A percentile compares a stretch with the other conserved stretches of the same genome.
These are phyloP conservation scores for Amyelois transitella DNA, from an alignment of 1,140 invertebrate species.

Conservation along the genomic window DNA sequence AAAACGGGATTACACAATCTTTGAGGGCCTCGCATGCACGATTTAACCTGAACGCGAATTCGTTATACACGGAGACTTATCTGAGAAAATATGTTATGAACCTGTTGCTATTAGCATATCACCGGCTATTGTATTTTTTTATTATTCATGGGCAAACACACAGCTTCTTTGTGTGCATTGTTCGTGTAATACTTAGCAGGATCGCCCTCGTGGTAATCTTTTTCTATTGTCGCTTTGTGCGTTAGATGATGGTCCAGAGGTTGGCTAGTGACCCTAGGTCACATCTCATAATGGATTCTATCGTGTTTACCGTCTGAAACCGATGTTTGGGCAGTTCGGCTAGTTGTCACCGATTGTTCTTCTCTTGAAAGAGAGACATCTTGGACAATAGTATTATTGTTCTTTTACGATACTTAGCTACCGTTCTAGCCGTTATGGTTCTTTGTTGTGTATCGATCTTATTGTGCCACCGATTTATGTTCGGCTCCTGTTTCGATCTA, in stretches of 20 bases:
- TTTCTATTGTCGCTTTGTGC: constrained; percentile 52
- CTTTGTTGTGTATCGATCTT: constrained; percentile 57
- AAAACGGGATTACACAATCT: constrained; percentile 53
- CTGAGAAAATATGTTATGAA: constrained; percentile 61
- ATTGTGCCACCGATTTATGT: constrained; percentile 59
- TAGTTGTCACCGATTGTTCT: constrained; percentile 22
- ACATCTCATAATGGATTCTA: constrained; percentile 39
- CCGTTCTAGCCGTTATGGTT: constrained; percentile 53
- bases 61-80: constrained; percentile 69
- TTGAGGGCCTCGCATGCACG: constrained; percentile 51
- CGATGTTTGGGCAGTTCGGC: constrained; percentile 50
- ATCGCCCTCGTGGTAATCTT: constrained; percentile 57
- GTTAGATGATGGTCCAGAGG: constrained; percentile 56
- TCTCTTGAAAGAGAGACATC: constrained; percentile 28
- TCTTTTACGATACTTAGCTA: constrained; percentile 55
- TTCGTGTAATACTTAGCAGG: constrained; percentile 66
- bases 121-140: constrained; percentile 58
- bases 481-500: constrained; percentile 39
- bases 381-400: constrained; percentile 53
- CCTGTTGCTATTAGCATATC: constrained; percentile 68
- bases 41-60: constrained; percentile 70
- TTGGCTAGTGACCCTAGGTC: constrained; percentile 56
- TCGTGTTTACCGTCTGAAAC: constrained; percentile 53
- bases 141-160: constrained; percentile 71
- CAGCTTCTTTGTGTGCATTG: constrained; percentile 66